Conservation (phyloP, 2,888 invertebrate genomes). For the Diaprepes abbreviatus region DNA sequence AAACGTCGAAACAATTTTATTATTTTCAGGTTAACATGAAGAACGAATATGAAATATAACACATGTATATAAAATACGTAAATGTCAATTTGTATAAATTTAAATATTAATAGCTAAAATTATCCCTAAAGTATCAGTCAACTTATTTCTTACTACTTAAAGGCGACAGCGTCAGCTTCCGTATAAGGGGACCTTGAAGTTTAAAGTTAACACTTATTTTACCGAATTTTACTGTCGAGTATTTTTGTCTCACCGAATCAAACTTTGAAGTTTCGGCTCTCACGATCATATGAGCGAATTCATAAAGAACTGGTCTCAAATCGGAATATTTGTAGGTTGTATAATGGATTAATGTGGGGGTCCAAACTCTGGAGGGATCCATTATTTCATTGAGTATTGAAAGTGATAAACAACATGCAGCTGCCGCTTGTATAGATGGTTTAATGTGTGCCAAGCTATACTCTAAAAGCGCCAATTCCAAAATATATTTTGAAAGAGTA, state of each 20-base stretch:
- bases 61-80: constrained; percentile 28
- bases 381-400: constrained; percentile 70
- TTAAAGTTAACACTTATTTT: constrained; percentile 77
- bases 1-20: constrained; percentile 19
- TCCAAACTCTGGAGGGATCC: constrained; percentile 75
- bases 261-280: constrained; percentile 80
- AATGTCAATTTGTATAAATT: constrained; percentile 15
- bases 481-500: constrained; percentile 84
- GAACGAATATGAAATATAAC: constrained; percentile 11
- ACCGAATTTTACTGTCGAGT: constrained; percentile 72
- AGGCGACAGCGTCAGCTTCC: constrained; percentile 52
- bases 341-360: constrained; percentile 80
- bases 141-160: constrained; percentile 20
- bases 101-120: constrained; percentile 9
- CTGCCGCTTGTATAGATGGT: constrained; percentile 89
- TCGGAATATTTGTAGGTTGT: constrained; percentile 80
- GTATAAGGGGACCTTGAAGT: constrained; percentile 68
- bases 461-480: constrained; percentile 87
- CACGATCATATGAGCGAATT: constrained; percentile 78
- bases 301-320: constrained; percentile 77
- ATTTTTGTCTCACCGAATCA: constrained; percentile 80
- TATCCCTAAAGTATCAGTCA: constrained; percentile 9
- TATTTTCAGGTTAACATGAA: background rate
- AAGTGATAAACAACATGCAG: constrained; percentile 81
- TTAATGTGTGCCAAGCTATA: constrained; percentile 82